Evolutionary conservation across 2,113 vertebrate species (phyloP), one percentile per base, ranked within the genome.

Genomic region (Sebastes fasciatus): DNA sequence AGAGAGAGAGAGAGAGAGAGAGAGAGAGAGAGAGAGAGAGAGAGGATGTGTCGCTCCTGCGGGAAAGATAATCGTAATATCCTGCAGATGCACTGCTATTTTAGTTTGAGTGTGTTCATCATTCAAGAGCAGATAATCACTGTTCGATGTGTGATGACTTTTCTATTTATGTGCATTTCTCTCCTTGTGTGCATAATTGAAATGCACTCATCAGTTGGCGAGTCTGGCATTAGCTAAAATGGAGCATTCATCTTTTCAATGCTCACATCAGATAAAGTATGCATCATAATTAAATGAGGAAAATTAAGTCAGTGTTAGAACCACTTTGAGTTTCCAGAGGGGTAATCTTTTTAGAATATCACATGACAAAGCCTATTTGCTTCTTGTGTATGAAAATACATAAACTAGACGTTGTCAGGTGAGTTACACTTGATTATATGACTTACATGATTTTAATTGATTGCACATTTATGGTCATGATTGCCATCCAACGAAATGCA

Each of bases 1-100:
- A 67, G 21, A 62, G 45, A 26, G 26, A 26, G 26, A 26, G 26
- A 34, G 13, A 40, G 43, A 7, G 26, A 14, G 57, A 3, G 26
- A 26, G 26, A 26, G 26, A 26, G 26, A 34, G 13, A 40, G 43
- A 7, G 26, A 14, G 57, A 3, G 16, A 23, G 19, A 45, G n/a
- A 67, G 21, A 62, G 45, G 21, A 66, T 66, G 16, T 19, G 54
- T 52, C 3, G 1, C 46, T 61, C n/a, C 13, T 43, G 45, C 58
- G 34, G 5, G 17, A 40, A 14, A 57, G 23, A 57, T 65, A 46
- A 62, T 73, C 45, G n/a, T 34, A 66, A 73, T 43, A 77, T 79
- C 46, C 16, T 69, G 13, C 8, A 17, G 62, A 68, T 48, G 55
- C 16, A 26, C 34, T 19, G 54, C 43, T 13, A 54, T 68, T 75